A percentile compares a stretch with the other conserved stretches of the same genome.
Evolutionary conservation across 2,888 invertebrate genomes (phyloP).

Genomic region (Parnassius mnemosyne): DNA sequence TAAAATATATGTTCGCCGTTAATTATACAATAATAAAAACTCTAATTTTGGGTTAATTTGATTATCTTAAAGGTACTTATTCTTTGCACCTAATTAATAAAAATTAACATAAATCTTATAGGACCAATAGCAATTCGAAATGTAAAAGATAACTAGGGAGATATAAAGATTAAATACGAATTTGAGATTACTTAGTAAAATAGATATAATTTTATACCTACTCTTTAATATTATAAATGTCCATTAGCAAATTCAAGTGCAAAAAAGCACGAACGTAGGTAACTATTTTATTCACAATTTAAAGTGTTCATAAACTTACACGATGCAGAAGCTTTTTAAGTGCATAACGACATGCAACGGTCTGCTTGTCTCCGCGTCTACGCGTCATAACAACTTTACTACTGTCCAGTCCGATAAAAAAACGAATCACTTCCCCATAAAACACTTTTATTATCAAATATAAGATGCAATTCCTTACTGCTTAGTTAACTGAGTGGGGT

Average conservation of each 20-base stretch:
- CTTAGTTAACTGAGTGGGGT: constrained; percentile 36
- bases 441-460: constrained; percentile 58
- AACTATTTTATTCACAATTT: constrained; percentile 13
- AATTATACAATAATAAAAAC: no score
- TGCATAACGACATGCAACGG: constrained; percentile 50
- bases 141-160: no score
- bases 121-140: no score
- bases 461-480: constrained; percentile 51
- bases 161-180: no score
- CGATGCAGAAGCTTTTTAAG: constrained; percentile 52
- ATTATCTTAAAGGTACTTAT: no score
- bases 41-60: no score
- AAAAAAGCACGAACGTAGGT: constrained; percentile 15
- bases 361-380: constrained; percentile 31
- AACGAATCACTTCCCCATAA: constrained; percentile 64
- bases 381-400: constrained; percentile 52
- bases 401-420: constrained; percentile 45
- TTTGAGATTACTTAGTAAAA: no score
- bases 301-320: constrained; percentile 34
- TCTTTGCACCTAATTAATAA: no score
- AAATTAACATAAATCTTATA: no score
- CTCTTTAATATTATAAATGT: background rate
- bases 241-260: background rate
- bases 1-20: no score
- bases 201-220: no score